These are phyloP conservation scores for Chelidonichthys spinosus DNA, from an alignment of 2,797 vertebrate species.

Conservation along the genomic window DNA sequence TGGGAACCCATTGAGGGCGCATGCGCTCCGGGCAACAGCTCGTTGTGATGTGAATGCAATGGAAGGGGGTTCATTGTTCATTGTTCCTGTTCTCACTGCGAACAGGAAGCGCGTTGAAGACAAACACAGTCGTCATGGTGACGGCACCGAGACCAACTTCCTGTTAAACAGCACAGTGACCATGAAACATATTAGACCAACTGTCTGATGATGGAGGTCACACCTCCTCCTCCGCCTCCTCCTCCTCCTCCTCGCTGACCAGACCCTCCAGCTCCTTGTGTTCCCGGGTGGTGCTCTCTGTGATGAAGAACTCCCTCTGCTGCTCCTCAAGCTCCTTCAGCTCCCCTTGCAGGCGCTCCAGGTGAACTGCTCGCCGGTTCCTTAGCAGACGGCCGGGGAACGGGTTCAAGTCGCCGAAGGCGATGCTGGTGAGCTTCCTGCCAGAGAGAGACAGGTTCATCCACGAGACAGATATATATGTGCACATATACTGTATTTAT, in stretches of 20 bases:
- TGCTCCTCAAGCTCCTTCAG: constrained; percentile 87
- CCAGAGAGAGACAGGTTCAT: background rate
- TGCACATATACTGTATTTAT: no score
- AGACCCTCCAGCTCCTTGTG: constrained; percentile 75
- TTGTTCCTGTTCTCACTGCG: no score
- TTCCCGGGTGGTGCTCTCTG: constrained; percentile 71
- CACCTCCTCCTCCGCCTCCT: constrained; percentile 83
- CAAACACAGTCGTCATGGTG: no score
- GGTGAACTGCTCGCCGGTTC: constrained; percentile 85
- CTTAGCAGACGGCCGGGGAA: constrained; percentile 89
- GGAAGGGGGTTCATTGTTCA: no score
- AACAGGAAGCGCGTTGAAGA: no score
- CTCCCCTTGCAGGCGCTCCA: constrained; percentile 89
- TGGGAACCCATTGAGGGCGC: no score
- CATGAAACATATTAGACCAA: no score
- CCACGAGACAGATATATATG: background rate
- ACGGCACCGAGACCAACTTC: no score
- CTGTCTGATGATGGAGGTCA: constrained; percentile 25
- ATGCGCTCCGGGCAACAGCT: no score
- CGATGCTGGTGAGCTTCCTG: constrained; percentile 91
- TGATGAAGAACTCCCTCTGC: constrained; percentile 88
- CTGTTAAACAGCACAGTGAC: no score
- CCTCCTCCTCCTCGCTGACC: constrained; percentile 87
- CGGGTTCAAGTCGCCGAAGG: constrained; percentile 94
- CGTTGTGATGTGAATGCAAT: no score